phyloP scores from a whole-genome alignment of 2,797 vertebrate species.

The Columba guinea region DNA sequence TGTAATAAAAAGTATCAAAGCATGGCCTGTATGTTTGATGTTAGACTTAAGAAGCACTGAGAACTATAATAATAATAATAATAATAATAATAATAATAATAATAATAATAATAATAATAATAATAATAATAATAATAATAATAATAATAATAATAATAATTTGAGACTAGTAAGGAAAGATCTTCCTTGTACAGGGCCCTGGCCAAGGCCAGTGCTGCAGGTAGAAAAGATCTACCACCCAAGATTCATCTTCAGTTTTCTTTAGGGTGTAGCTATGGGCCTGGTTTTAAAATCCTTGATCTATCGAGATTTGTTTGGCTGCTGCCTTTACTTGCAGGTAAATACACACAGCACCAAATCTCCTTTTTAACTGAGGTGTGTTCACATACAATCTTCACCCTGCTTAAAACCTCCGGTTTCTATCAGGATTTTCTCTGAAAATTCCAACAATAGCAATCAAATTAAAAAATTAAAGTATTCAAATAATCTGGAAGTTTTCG shows the following conservation, averaged over 20 bases:
- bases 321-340: background rate
- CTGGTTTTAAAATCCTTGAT: background rate
- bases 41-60: background rate
- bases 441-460: background rate
- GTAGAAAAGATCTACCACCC: fast-evolving
- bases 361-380: background rate
- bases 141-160: background rate
- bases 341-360: background rate
- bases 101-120: background rate
- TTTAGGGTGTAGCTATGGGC: background rate
- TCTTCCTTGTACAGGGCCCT: background rate
- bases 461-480: background rate
- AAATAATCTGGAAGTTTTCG: background rate
- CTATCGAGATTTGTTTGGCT: background rate
- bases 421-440: background rate
- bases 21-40: background rate
- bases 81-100: too few species aligned
- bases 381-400: background rate
- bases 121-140: too few species aligned
- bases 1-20: background rate
- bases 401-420: background rate
- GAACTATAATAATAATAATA: background rate
- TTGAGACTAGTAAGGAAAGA: background rate
- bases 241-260: background rate
- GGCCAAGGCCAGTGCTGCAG: background rate